Percentiles rank a stretch among this genome's conserved stretches.
These are phyloP conservation scores for Heteromormyrus szaboi DNA, from an alignment of 2,797 vertebrate genomes.

Conservation along the genomic window DNA sequence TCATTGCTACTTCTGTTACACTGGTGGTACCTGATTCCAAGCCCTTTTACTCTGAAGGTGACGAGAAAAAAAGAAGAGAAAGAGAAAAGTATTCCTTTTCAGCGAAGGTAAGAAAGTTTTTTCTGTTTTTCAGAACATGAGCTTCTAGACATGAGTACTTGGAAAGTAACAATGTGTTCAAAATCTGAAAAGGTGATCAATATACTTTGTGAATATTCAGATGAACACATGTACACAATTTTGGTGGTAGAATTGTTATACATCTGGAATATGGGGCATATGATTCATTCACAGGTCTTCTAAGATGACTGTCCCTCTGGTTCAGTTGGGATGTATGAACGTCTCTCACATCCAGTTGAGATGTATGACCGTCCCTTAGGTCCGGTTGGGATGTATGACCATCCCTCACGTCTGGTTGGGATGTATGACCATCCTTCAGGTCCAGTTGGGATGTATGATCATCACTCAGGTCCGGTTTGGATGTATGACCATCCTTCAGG, in stretches of 20 bases:
- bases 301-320: neutral
- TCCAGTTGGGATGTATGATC: neutral
- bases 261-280: neutral
- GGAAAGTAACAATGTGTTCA: neutral
- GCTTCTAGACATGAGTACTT: neutral
- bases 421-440: neutral
- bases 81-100: constrained; percentile 51
- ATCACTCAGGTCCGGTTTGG: neutral
- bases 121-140: neutral
- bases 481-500: neutral
- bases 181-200: neutral
- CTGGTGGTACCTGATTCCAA: constrained; percentile 4
- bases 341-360: neutral
- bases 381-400: neutral
- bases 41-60: constrained; percentile 44
- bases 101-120: constrained; percentile 55
- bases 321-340: neutral
- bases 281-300: neutral
- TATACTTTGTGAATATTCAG: neutral
- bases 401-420: fast-evolving
- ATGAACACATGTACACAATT: neutral
- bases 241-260: neutral
- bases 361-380: neutral
- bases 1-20: neutral
- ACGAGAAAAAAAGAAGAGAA: constrained; percentile 60